Base-by-base conservation (phyloP, 2,888 invertebrate genomes). In the Galerucella nymphaeae region DNA sequence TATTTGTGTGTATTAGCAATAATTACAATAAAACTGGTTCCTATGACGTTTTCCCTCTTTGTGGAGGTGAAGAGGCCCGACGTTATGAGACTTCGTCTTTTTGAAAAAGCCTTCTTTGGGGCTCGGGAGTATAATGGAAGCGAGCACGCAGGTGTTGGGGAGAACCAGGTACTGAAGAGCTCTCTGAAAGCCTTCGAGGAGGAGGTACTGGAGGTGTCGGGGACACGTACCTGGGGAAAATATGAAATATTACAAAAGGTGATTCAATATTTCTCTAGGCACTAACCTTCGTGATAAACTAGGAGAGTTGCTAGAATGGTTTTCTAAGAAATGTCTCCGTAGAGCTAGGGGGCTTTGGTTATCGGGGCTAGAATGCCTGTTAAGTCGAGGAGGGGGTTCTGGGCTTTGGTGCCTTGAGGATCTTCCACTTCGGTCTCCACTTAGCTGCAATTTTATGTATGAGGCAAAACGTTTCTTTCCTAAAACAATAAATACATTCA, bases 401-500 rank as follows among this genome's bases (percentile, higher is more conserved):
- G 90, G 90, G 81, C 90, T 90, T 76, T 90, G 89, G 82, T 90
- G 89, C 67, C 89, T 78, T 6, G 87, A 86, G 2, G 86, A 84
- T 73, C 85, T 80, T 45, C 85, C 86, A 72, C 85, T 85, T 61
- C 85, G 80, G 77, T 90, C 90, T 62, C 88, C 87, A 64, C 89
- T 89, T 82, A 92, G 90, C 88, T 94, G 93, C 87, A 94, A 90
- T 89, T 94, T 94, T 84, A 94, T 93, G 88, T 94, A 94, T 80
- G 93, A 93, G 84, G 93, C 92, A 87, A 94, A 93, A 85, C 94
- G 91, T 87, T 93, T 93, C 88, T 94, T 94, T 73, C 86, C 87
- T 84, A 77, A 64, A 81, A 77, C 48, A 53, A 61, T 69, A 72
- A 64, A 75, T 38, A 62, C 9, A 30, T 65, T 62, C 13, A 18